Evolutionary conservation across 2,113 vertebrate genomes (phyloP), one percentile per base, ranked within the genome.

Genomic region (Muntiacus reevesi): DNA sequence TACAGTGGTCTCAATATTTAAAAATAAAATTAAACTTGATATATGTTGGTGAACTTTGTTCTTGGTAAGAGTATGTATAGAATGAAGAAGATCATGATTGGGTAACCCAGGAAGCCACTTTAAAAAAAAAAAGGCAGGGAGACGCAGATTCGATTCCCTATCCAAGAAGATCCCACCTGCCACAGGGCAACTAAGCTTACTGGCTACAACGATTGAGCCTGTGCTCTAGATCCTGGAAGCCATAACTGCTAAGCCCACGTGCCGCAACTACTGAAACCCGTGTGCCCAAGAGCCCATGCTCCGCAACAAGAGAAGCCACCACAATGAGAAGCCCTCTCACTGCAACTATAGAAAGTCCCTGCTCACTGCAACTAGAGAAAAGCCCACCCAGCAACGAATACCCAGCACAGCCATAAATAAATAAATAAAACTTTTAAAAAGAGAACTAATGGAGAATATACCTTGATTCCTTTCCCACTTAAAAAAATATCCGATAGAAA

Each of bases 1-100:
- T 21, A 82, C 8, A n/a, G 28, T 60, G 89, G 82, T 83, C 91
- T 91, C 86, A 95, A 47, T 81, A 93, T 67, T 92, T 86, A n/a
- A 82, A 96, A 86, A 62, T 94, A 55, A 57, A 94, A 64, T 95
- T 88, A 54, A 96, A 74, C 13, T 74, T 89, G 50, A 7, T 89
- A 10, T 21, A 62, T 74, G 23, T 43, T 57, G n/a, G n/a, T 64
- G 8, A 60, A n/a, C 59, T 81, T 64, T 95, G 10, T 84, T 90
- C 89, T 93, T 62, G 36, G 62, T n/a, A 81, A 87, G 43, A 79
- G 4, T 87, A 27, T 47, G 14, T 54, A 79, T n/a, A 84, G 79
- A 92, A 94, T 21, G 25, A 67, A 87, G 30, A 64, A 88, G 23
- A 7, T 52, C 67, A 52, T 74, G 45, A 81, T 81, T 88, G 60